phyloP scores from a whole-genome alignment of 2,113 vertebrate species.

The Myotis yumanensis region DNA sequence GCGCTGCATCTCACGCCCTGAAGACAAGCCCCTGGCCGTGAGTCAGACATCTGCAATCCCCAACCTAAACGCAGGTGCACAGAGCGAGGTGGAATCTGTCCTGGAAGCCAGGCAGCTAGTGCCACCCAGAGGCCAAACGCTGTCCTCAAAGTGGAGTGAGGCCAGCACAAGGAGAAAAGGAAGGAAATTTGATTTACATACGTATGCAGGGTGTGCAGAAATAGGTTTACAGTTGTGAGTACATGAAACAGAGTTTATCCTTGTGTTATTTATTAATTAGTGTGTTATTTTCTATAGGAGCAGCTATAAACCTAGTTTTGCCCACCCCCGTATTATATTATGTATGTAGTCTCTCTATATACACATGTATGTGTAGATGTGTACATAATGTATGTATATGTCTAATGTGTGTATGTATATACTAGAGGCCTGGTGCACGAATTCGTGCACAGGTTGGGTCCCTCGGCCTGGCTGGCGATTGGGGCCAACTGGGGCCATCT shows the following conservation, averaged over 20 bases:
- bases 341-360: too few relatives aligned
- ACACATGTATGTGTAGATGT: too few relatives aligned
- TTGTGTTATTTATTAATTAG: neutral
- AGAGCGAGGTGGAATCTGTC: neutral
- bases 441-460: too few relatives aligned
- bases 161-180: neutral
- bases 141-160: neutral
- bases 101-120: constrained; percentile 58
- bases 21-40: neutral
- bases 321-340: neutral
- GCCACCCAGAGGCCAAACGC: constrained; percentile 76
- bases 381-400: neutral
- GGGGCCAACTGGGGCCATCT: too few relatives aligned
- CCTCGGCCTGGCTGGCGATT: too few relatives aligned
- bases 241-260: neutral
- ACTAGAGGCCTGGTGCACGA: too few relatives aligned
- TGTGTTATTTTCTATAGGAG: neutral
- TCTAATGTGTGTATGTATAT: neutral
- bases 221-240: neutral
- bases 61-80: neutral
- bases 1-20: neutral
- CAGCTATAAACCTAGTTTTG: neutral
- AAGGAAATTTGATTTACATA: rapidly evolving
- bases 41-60: neutral
- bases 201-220: neutral